These are phyloP conservation scores for Drosophila pruinosa DNA, from an alignment of 1,140 invertebrate species.

Conservation along the genomic window DNA sequence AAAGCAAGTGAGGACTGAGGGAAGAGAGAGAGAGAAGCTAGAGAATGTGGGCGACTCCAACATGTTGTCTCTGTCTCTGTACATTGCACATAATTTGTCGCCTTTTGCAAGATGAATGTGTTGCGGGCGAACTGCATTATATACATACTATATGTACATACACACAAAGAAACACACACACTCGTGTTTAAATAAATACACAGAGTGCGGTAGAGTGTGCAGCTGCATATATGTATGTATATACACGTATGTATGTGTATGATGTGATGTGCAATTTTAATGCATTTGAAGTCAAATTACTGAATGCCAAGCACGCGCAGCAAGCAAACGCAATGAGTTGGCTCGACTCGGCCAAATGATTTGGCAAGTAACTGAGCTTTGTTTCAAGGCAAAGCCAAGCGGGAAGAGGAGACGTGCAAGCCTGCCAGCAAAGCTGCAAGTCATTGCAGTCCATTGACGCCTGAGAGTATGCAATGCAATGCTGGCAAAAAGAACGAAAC, in stretches of 20 bases:
- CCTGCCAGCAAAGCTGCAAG: conserved; percentile 43
- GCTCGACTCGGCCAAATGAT: conserved; percentile 47
- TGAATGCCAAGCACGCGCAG: conserved; percentile 74
- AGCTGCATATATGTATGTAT: no score
- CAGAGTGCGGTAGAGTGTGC: background rate
- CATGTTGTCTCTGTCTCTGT: conserved; percentile 68
- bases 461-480: conserved; percentile 72
- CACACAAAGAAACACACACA: conserved; percentile 12
- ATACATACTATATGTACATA: conserved; percentile 49
- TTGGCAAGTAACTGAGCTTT: conserved; percentile 47
- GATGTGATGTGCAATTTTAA: conserved; percentile 59
- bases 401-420: background rate
- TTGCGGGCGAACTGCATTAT: conserved; percentile 65
- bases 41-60: conserved; percentile 23
- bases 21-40: no score
- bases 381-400: background rate
- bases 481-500: conserved; percentile 40
- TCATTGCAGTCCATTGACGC: conserved; percentile 77
- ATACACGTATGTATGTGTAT: conserved; percentile 15
- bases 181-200: background rate
- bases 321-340: conserved; percentile 43
- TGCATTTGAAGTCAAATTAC: conserved; percentile 79
- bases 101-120: conserved; percentile 81
- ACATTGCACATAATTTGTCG: conserved; percentile 79
- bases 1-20: conserved; percentile 6